These are phyloP conservation scores for Monarcha castaneiventris DNA, from an alignment of 2,113 vertebrate species.

Conservation along the genomic window DNA sequence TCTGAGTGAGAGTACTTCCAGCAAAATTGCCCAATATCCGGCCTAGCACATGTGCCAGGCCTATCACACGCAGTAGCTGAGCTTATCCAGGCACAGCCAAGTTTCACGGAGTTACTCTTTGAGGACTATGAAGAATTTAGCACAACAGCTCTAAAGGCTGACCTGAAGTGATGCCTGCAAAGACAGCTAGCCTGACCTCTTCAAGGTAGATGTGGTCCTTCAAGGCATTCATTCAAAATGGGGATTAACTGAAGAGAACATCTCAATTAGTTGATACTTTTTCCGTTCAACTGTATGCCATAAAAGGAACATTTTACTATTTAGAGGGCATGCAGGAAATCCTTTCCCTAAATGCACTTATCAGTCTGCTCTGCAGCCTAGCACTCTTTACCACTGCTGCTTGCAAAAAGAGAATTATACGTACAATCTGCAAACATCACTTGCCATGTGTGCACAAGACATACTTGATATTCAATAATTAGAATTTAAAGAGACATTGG, in stretches of 20 bases:
- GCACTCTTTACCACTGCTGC: neutral
- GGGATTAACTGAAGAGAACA: slow-evolving; percentile 21
- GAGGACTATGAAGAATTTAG: neutral
- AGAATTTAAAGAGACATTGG: neutral
- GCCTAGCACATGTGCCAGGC: too few relatives aligned
- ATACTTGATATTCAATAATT: neutral
- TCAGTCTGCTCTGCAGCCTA: neutral
- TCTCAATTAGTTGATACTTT: slow-evolving; percentile 9
- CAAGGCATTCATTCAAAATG: neutral
- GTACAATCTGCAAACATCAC: neutral
- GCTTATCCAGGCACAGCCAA: neutral
- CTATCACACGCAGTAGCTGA: neutral
- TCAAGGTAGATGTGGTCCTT: neutral
- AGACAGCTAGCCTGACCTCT: neutral
- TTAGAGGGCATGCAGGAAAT: slow-evolving; percentile 11
- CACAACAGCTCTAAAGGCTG: neutral
- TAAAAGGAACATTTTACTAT: neutral
- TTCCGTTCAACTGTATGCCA: neutral
- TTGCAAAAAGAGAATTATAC: neutral
- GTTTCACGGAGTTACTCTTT: neutral
- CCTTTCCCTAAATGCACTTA: neutral
- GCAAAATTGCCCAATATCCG: neutral
- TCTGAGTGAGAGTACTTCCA: neutral
- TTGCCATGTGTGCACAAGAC: neutral
- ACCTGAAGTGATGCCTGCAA: neutral